Evolutionary conservation across 1,140 invertebrate species (phyloP).

Genomic region (Cataglyphis hispanica): DNA sequence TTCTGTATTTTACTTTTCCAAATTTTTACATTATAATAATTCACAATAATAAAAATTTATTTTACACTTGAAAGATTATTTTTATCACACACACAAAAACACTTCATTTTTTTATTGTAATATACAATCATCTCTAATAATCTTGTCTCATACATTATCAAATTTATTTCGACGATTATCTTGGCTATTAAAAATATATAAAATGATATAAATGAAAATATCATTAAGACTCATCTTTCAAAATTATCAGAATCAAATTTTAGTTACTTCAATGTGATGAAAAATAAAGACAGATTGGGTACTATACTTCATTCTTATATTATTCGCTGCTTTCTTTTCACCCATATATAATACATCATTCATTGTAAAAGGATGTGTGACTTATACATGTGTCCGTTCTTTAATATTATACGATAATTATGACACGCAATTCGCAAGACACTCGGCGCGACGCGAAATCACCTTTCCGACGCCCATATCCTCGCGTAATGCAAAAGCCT

Average conservation of each 20-base stretch:
- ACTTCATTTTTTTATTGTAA: neutral
- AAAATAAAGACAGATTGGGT: neutral
- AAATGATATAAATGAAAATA: too few relatives aligned
- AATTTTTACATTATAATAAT: too few relatives aligned
- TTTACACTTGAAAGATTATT: too few relatives aligned
- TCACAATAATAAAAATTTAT: too few relatives aligned
- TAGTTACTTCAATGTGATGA: neutral
- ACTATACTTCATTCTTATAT: conserved; percentile 3
- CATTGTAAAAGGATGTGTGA: neutral
- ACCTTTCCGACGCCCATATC: conserved; percentile 3
- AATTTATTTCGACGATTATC: too few relatives aligned
- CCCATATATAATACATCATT: neutral
- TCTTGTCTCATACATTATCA: too few relatives aligned
- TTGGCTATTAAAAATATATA: too few relatives aligned
- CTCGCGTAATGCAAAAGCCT: conserved; percentile 47
- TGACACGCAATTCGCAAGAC: neutral
- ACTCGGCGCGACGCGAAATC: neutral
- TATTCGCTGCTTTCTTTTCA: neutral
- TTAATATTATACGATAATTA: conserved; percentile 19
- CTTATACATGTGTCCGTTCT: neutral
- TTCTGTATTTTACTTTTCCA: too few relatives aligned
- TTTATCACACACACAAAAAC: neutral
- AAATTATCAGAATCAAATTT: neutral
- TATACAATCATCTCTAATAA: too few relatives aligned
- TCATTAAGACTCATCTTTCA: neutral